Conservation (phyloP, 2,113 vertebrate species). For the Cathartes aura region DNA sequence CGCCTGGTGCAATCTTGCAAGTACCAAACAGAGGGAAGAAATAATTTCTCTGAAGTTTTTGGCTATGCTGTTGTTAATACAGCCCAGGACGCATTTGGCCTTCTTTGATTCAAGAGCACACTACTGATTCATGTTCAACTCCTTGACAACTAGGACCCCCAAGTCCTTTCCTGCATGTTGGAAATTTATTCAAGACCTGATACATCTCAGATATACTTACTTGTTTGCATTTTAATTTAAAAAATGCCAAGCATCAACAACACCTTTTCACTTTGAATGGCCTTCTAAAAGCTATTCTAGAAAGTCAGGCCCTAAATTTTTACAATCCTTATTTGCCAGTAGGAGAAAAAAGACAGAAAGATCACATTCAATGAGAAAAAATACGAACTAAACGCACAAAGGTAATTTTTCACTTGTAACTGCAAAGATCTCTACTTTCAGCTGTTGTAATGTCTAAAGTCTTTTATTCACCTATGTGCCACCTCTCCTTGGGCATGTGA, state of each 20-base stretch:
- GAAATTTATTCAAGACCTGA: not conserved
- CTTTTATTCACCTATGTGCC: not conserved
- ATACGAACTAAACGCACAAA: not conserved
- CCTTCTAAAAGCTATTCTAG: not conserved
- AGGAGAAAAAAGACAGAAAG: not conserved
- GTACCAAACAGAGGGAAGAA: not conserved
- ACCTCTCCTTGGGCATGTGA: not conserved
- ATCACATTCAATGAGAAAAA: not conserved
- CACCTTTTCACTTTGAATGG: not conserved
- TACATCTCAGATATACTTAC: not conserved
- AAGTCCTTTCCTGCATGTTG: not conserved
- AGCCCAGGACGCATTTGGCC: not conserved
- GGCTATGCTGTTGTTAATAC: not conserved
- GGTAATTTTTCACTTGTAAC: not conserved
- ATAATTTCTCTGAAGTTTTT: not conserved
- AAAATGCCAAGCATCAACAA: not conserved
- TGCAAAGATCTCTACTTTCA: not conserved
- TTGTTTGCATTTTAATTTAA: not conserved
- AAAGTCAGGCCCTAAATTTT: not conserved
- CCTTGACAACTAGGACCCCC: not conserved
- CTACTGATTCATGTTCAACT: accelerated
- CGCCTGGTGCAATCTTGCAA: not conserved
- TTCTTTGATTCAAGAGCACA: not conserved
- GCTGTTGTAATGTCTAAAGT: not conserved
- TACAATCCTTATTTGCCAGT: not conserved